These are phyloP conservation scores for Coenonympha arcania DNA, from an alignment of 2,888 invertebrate genomes.

Conservation along the genomic window DNA sequence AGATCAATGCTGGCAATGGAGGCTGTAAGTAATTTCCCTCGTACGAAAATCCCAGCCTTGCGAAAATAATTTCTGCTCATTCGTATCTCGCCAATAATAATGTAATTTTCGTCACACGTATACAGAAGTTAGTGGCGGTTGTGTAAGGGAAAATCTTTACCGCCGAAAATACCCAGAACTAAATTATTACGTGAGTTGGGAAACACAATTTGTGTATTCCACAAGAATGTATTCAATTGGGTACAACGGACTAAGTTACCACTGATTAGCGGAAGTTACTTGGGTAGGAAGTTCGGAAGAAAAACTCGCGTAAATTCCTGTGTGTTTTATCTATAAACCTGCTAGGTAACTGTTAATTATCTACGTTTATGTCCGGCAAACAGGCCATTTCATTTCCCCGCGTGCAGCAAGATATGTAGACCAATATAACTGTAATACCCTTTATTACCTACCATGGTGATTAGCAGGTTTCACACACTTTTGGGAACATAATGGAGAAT, in stretches of 20 bases:
- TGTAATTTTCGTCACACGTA: conserved; percentile 4
- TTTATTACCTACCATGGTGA: too few relatives aligned
- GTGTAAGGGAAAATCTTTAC: conserved; percentile 6
- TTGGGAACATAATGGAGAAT: too few relatives aligned
- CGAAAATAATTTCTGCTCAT: not conserved
- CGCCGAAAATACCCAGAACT: conserved; percentile 5
- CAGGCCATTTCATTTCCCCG: too few relatives aligned
- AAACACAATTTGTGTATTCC: conserved; percentile 2
- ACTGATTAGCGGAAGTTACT: conserved; percentile 25
- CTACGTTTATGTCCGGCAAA: too few relatives aligned
- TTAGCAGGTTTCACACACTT: too few relatives aligned
- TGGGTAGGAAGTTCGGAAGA: conserved; percentile 4
- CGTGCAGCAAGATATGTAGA: too few relatives aligned
- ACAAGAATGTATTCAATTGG: conserved; percentile 17
- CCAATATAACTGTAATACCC: too few relatives aligned
- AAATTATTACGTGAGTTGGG: conserved; percentile 6
- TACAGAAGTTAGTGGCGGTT: conserved; percentile 1
- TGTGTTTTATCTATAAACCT: too few relatives aligned
- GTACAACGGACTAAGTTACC: conserved; percentile 19
- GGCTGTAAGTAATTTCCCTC: too few relatives aligned
- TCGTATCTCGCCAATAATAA: not conserved
- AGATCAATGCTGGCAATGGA: too few relatives aligned
- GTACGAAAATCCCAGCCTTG: not conserved
- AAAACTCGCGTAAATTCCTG: not conserved
- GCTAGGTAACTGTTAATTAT: too few relatives aligned